Evolutionary conservation across 2,888 invertebrate species (phyloP).

Genomic region (Byasa hedistus): DNA sequence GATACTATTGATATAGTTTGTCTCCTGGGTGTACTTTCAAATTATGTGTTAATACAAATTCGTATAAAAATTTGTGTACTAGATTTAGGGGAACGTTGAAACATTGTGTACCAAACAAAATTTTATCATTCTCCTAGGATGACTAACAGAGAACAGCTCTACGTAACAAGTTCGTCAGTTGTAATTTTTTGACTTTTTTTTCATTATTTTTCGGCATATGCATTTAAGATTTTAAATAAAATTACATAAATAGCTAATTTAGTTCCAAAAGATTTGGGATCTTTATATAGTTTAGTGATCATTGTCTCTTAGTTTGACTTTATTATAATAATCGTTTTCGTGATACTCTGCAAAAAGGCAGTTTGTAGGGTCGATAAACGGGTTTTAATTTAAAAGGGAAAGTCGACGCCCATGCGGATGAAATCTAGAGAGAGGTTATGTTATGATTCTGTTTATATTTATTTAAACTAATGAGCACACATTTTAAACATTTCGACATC

Average conservation of each 20-base stretch:
- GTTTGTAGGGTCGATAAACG: constrained; percentile 12
- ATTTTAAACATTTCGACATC: neutral
- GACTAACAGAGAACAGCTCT: no score
- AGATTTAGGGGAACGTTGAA: no score
- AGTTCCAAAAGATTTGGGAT: neutral
- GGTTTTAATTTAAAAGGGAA: constrained; percentile 20
- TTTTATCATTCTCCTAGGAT: no score
- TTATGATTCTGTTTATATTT: neutral
- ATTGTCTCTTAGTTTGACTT: neutral
- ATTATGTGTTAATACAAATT: neutral
- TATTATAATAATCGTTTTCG: neutral
- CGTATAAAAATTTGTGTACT: no score
- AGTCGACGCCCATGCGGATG: constrained; percentile 10
- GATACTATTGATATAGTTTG: neutral
- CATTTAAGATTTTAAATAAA: no score
- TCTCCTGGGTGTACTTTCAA: neutral
- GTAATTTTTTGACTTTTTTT: no score
- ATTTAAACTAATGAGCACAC: neutral
- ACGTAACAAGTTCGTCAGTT: no score
- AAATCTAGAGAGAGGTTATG: neutral
- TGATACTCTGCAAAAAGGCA: neutral
- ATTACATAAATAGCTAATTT: no score
- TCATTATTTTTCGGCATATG: no score
- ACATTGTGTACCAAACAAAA: no score
- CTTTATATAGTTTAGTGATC: neutral